These are phyloP conservation scores for Calcarius lapponicus DNA, from an alignment of 2,797 vertebrate genomes.

Conservation along the genomic window DNA sequence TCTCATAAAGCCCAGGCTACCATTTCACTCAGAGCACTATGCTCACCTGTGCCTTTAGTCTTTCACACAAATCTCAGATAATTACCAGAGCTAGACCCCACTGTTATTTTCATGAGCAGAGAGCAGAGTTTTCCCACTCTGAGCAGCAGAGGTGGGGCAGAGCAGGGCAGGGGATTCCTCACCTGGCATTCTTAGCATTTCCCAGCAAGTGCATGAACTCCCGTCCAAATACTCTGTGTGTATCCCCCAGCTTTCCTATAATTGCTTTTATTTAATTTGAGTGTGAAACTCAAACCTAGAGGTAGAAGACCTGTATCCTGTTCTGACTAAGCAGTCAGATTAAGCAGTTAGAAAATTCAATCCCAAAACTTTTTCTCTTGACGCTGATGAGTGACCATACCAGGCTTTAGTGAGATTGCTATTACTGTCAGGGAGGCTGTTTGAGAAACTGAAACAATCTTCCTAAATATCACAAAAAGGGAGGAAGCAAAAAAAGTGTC, in stretches of 20 bases:
- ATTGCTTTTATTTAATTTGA: neutral
- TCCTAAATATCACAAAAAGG: neutral
- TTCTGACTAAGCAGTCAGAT: neutral
- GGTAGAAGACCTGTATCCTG: neutral
- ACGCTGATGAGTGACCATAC: neutral
- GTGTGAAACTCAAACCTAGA: neutral
- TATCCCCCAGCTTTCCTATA: neutral
- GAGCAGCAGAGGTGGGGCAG: neutral
- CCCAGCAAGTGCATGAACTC: neutral
- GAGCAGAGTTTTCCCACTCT: neutral
- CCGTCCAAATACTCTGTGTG: neutral
- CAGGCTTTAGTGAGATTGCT: neutral
- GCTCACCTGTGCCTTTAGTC: neutral
- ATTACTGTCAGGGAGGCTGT: neutral
- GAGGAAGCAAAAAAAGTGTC: neutral
- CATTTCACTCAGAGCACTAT: neutral
- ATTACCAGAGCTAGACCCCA: neutral
- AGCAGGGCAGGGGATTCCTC: fast-evolving
- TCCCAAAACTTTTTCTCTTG: neutral
- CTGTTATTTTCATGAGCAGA: neutral
- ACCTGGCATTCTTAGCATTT: neutral
- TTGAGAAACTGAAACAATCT: neutral
- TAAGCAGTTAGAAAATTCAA: neutral
- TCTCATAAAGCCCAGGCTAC: neutral
- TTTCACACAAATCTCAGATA: neutral